Evolutionary conservation across 2,113 vertebrate genomes (phyloP).

Genomic region (Hylia prasina): DNA sequence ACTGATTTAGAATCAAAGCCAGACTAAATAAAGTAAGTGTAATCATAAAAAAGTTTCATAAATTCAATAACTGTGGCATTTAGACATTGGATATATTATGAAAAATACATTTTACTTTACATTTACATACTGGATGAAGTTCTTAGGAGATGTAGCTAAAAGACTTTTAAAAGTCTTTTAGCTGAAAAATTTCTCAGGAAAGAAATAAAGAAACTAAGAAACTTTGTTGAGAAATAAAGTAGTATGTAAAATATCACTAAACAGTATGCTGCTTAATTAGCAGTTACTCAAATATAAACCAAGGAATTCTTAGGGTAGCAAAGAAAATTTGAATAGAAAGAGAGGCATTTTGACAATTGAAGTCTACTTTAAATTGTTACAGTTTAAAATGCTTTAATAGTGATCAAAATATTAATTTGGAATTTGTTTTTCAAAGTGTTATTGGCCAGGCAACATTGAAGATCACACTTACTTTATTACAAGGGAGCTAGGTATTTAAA

Average conservation of each 20-base stretch:
- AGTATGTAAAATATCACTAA: not conserved
- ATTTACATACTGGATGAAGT: not conserved
- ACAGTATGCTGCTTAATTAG: not conserved
- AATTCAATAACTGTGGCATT: not conserved
- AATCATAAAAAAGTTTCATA: not conserved
- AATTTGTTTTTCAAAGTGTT: not conserved
- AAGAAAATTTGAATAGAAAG: not conserved
- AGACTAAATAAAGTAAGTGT: conserved; percentile 34
- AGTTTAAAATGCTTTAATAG: not conserved
- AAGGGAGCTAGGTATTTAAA: not conserved
- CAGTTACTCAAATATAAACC: not conserved
- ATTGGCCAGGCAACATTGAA: not conserved
- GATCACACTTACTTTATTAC: conserved; percentile 44
- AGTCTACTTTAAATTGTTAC: not conserved
- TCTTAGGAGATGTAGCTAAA: not conserved
- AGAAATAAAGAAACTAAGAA: not conserved
- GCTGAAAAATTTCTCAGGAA: not conserved
- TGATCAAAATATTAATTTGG: not conserved
- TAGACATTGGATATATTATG: not conserved
- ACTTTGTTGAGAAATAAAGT: not conserved
- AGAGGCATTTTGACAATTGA: not conserved
- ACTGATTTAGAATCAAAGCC: not conserved
- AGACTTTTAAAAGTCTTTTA: not conserved
- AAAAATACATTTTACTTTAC: not conserved
- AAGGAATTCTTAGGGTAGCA: not conserved